phyloP scores from a whole-genome alignment of 2,113 vertebrate species.

The Polyodon spathula region DNA sequence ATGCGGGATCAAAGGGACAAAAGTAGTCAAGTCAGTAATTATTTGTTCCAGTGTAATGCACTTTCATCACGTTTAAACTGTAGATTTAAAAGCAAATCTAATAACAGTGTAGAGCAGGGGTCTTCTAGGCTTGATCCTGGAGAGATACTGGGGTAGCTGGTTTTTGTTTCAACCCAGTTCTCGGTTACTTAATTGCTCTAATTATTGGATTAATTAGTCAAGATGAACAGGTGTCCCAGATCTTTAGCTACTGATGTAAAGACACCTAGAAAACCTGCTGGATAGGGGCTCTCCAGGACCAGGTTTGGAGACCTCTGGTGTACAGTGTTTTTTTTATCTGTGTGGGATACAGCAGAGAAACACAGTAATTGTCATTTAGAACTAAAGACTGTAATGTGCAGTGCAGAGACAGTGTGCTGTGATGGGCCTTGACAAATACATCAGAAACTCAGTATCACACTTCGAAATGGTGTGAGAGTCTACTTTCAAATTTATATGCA shows the following conservation, averaged over 20 bases:
- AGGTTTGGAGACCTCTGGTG: too few relatives aligned
- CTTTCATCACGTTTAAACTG: not conserved
- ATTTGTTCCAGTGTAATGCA: constrained; percentile 19
- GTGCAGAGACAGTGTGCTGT: not conserved
- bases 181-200: too few relatives aligned
- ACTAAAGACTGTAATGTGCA: not conserved
- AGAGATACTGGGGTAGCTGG: too few relatives aligned
- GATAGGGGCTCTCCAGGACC: too few relatives aligned
- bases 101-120: not conserved
- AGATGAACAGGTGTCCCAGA: too few relatives aligned
- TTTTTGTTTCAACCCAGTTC: too few relatives aligned
- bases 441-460: constrained; percentile 13
- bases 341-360: not conserved
- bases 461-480: constrained; percentile 8
- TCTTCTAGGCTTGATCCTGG: too few relatives aligned
- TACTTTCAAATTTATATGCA: constrained; percentile 22
- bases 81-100: not conserved
- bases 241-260: too few relatives aligned
- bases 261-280: too few relatives aligned
- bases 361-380: constrained; percentile 8
- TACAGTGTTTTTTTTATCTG: too few relatives aligned
- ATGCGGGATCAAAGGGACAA: too few relatives aligned
- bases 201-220: too few relatives aligned
- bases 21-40: constrained; percentile 20
- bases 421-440: constrained; percentile 17